Percentiles rank a stretch among this genome's conserved stretches.
These are phyloP conservation scores for Melieria omissa DNA, from an alignment of 2,888 invertebrate species.

Conservation along the genomic window DNA sequence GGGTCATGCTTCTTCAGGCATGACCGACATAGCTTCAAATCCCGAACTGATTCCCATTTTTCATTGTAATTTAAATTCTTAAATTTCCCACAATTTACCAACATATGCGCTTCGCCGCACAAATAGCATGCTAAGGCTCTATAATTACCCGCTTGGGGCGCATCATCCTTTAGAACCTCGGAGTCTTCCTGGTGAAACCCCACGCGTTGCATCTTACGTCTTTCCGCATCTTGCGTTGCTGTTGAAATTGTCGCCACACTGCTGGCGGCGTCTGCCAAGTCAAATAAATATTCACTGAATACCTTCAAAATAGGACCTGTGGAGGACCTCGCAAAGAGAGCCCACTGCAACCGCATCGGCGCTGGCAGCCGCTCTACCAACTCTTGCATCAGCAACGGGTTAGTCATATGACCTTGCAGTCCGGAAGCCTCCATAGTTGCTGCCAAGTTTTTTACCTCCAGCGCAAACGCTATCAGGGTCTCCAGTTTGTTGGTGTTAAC, in stretches of 20 bases:
- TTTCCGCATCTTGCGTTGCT: slow-evolving; percentile 12
- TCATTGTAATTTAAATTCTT: slow-evolving; percentile 6
- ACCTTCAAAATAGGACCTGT: slow-evolving; percentile 17
- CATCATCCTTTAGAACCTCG: background rate
- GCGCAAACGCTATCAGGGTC: slow-evolving; percentile 23
- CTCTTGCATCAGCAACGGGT: too few species aligned
- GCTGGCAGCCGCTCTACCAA: too few species aligned
- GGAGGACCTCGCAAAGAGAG: too few species aligned
- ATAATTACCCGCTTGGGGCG: background rate
- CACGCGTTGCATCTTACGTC: slow-evolving; percentile 15
- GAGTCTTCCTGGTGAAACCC: slow-evolving; percentile 7
- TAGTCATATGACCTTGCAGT: slow-evolving; percentile 5
- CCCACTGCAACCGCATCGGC: too few species aligned
- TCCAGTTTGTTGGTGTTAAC: slow-evolving; percentile 22
- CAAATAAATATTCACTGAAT: slow-evolving; percentile 38
- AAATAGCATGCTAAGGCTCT: slow-evolving; percentile 9
- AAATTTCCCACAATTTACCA: slow-evolving; percentile 10
- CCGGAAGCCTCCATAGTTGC: slow-evolving; percentile 13
- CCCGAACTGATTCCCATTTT: slow-evolving; percentile 31
- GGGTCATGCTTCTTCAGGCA: slow-evolving; percentile 21
- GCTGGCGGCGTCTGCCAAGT: slow-evolving; percentile 37
- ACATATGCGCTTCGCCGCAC: slow-evolving; percentile 8
- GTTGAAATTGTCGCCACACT: slow-evolving; percentile 13
- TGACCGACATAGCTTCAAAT: slow-evolving; percentile 27
- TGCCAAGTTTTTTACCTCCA: slow-evolving; percentile 16